phyloP scores from a whole-genome alignment of 1,140 invertebrate species.

The Drosophila truncata region DNA sequence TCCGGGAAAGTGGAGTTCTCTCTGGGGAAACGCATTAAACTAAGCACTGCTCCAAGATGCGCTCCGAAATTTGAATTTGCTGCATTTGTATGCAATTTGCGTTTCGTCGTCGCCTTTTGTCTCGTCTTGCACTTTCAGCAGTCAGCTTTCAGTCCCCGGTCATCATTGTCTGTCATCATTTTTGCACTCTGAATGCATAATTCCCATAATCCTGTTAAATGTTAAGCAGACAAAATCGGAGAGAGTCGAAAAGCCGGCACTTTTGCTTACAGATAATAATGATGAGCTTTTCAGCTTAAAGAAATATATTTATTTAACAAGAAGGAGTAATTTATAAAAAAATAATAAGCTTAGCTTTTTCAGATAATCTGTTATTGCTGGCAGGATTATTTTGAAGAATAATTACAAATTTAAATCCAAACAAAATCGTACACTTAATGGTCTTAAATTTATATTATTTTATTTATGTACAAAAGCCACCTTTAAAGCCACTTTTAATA shows the following conservation, averaged over 20 bases:
- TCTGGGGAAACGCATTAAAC: constrained; percentile 69
- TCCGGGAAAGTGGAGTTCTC: constrained; percentile 27
- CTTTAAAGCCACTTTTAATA: constrained; percentile 15
- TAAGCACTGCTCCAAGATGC: constrained; percentile 65
- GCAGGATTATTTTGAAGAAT: neutral
- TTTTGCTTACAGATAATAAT: constrained; percentile 21
- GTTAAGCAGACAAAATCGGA: constrained; percentile 23
- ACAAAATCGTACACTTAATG: too few relatives aligned
- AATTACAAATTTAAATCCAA: neutral
- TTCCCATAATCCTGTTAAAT: constrained; percentile 71
- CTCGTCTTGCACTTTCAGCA: constrained; percentile 22
- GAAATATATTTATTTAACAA: neutral
- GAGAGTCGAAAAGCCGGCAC: neutral
- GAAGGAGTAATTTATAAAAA: neutral
- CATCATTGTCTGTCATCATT: constrained; percentile 61
- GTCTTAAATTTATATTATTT: neutral
- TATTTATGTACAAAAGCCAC: neutral
- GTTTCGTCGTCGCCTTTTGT: constrained; percentile 61
- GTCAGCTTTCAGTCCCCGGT: constrained; percentile 13
- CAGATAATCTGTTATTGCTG: too few relatives aligned
- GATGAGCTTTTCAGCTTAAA: constrained; percentile 13
- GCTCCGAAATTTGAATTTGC: constrained; percentile 22
- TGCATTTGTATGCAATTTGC: constrained; percentile 78
- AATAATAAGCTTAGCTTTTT: neutral
- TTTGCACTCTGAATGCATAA: constrained; percentile 71